These are phyloP conservation scores for Ericerus pela DNA, from an alignment of 1,140 invertebrate genomes.

Conservation along the genomic window DNA sequence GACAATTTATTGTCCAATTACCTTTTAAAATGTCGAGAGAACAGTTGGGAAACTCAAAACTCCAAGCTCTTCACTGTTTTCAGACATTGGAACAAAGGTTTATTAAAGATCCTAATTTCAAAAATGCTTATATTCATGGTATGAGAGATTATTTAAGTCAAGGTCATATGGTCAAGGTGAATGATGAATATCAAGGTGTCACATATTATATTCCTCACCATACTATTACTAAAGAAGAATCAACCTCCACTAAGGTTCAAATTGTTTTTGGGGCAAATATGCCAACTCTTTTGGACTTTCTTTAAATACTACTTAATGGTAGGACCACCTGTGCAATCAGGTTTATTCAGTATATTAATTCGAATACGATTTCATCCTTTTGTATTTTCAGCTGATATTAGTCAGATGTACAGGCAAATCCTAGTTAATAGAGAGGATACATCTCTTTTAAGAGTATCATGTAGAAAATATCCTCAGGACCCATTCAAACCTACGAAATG, in stretches of 20 bases:
- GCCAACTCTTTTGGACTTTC: conserved; percentile 20
- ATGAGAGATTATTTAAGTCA: conserved; percentile 28
- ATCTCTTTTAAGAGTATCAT: conserved; percentile 23
- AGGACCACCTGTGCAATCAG: conserved; percentile 30
- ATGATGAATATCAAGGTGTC: no score
- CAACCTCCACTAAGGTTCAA: conserved; percentile 24
- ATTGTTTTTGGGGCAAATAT: conserved; percentile 30
- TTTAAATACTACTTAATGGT: conserved; percentile 27
- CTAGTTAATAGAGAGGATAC: conserved; percentile 17
- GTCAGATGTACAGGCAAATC: conserved; percentile 22
- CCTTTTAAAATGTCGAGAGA: conserved; percentile 6
- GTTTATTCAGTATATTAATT: conserved; percentile 29
- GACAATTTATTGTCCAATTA: conserved; percentile 13
- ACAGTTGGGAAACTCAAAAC: conserved; percentile 12
- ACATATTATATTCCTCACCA: conserved; percentile 26
- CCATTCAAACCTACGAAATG: conserved; percentile 23
- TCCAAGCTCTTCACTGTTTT: conserved; percentile 15
- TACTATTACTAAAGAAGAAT: conserved; percentile 21
- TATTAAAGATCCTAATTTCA: not conserved
- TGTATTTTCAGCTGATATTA: conserved; percentile 27
- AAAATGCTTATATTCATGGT: conserved; percentile 23
- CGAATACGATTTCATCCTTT: conserved; percentile 25
- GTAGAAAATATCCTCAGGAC: conserved; percentile 19
- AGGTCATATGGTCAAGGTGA: conserved; percentile 27
- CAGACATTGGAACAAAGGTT: conserved; percentile 14